Conservation (phyloP, 1,140 invertebrate species). For the Musca domestica region DNA sequence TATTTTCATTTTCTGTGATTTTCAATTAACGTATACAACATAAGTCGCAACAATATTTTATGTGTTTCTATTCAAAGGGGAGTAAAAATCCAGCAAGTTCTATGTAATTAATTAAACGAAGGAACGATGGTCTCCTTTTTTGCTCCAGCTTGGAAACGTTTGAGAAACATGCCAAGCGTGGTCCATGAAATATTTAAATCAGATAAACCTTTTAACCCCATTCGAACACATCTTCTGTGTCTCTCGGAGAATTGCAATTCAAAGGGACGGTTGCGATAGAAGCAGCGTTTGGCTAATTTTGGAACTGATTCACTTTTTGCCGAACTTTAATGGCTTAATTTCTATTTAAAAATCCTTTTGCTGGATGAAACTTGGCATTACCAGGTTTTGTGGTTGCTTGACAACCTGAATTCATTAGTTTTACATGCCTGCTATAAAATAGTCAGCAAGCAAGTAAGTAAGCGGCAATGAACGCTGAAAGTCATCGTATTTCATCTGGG, state of each 20-base stretch:
- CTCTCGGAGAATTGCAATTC: background rate
- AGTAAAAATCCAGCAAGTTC: background rate
- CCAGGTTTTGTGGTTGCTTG: background rate
- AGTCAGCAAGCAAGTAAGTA: no score
- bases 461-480: no score
- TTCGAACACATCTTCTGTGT: background rate
- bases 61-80: no score
- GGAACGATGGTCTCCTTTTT: background rate
- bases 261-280: background rate
- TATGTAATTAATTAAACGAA: slow-evolving; percentile 8
- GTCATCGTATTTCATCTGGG: background rate
- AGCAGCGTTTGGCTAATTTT: no score
- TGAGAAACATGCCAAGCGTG: background rate
- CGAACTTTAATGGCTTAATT: no score
- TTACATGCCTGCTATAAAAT: background rate
- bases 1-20: slow-evolving; percentile 5
- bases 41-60: background rate
- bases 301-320: no score
- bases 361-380: no score
- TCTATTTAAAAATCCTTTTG: no score
- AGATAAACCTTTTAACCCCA: background rate
- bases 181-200: slow-evolving; percentile 9
- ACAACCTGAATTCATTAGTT: slow-evolving; percentile 21
- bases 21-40: slow-evolving; percentile 12
- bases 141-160: no score